Evolutionary conservation across 2,888 invertebrate genomes (phyloP), one percentile per base, ranked within the genome.

Genomic region (Dastarcus helophoroides): DNA sequence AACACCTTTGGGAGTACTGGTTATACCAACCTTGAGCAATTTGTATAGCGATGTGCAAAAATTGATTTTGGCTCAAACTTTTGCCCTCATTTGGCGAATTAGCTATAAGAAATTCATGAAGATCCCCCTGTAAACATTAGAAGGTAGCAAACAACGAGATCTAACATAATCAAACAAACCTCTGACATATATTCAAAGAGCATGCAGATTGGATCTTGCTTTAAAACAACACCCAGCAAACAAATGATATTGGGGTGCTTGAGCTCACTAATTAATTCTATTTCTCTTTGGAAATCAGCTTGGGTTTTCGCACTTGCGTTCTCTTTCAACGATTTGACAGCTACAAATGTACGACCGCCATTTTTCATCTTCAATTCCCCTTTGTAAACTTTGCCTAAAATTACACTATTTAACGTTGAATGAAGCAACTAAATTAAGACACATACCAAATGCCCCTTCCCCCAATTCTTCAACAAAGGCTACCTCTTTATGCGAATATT

Each of bases 101-200:
- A 2, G 79, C 74, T 52, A 91, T 83, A 12, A 98, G 67, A 63
- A 91, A 95, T 60, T 97, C 95, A 55, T 97, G 95, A 30, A 98
- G 68, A 61, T 98, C 95, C 0, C 97, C 95, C 59, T 90, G 59
- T 36, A 51, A 53, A 36, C 12, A 15, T 15, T 8, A 22, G 14
- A 14, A 26, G 16, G 25, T 4, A 12, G 6, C n/a, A 9, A 4
- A 29, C 3, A 27, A 9, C 8, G 17, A 17, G n/a, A n/a, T n/a
- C n/a, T n/a, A n/a, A n/a, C n/a, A n/a, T n/a, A n/a, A n/a, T n/a
- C n/a, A n/a, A n/a, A 37, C 43, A 39, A 43, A 65, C 65, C 53
- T 67, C 79, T 1, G 86, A 83, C 94, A 97, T 95, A 56, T 89
- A 93, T 60, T 98, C 97, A 63, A 97, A 97, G 12, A 98, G 65